Evolutionary conservation across 2,113 vertebrate species (phyloP), one percentile per base, ranked within the genome.

Genomic region (Rutilus rutilus): DNA sequence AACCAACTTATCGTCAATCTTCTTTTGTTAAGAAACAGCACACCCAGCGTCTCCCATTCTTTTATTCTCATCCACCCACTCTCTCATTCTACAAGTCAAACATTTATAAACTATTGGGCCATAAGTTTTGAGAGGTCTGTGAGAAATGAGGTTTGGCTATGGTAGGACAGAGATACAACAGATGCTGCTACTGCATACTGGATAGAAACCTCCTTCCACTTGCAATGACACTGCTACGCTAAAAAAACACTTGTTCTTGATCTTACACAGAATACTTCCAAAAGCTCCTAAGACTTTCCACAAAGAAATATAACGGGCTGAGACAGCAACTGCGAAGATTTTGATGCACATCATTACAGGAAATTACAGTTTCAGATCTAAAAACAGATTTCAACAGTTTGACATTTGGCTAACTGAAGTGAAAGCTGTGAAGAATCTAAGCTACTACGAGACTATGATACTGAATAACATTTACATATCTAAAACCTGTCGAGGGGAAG

Each of bases 21-120:
- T 69, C 54, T 74, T 47, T 81, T 81, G 84, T 78, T 86, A 86
- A 81, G 33, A 86, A 71, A 74, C 85, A 86, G 64, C 80, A 82
- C 80, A 69, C 80, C 80, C 45, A 69, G 80, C 59, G 21, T 65
- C 39, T 81, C 59, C 39, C 42, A 19, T 75, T 75, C 42, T 75
- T 47, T 75, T 47, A 47, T 50, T 75, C 42, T 75, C 73, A 50
- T 75, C 60, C 78, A 47, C 78, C n/a, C 60, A 54, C 27, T 52
- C 17, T 30, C 45, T 67, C 42, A 69, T 54, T 69, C 80, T 82
- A 33, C 64, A 82, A 9, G 80, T 82, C 80, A 82, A 69, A 82
- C 80, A 82, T 69, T 67, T 82, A 62, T 82, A 69, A 82, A 82
- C 62, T 69, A 69, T 54, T 52, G 80, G 62, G 80, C 80, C 80